Conservation (phyloP, 2,113 vertebrate species). For the Ptychochromis oligacanthus region DNA sequence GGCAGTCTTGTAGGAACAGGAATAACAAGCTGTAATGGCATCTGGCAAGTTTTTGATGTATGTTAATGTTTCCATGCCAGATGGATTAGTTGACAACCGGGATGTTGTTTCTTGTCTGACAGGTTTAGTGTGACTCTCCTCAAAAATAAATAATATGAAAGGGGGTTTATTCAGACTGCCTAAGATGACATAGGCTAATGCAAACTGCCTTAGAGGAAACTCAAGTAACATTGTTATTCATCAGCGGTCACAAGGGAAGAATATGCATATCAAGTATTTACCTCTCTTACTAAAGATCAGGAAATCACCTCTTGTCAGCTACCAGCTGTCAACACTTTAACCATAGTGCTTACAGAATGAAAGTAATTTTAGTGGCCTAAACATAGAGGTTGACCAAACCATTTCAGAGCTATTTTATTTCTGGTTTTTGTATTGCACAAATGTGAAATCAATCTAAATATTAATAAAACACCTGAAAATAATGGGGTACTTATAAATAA, state of each 20-base stretch:
- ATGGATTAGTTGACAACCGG: not conserved
- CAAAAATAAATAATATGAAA: not conserved
- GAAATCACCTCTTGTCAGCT: too few species aligned
- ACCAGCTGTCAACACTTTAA: not conserved
- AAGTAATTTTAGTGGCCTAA: rapidly evolving
- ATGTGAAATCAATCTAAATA: not conserved
- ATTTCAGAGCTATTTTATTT: not conserved
- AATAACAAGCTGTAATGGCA: not conserved
- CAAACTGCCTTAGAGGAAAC: not conserved
- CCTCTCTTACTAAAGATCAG: too few species aligned
- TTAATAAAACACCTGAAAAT: not conserved
- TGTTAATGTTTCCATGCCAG: not conserved
- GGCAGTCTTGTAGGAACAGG: not conserved
- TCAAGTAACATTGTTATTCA: too few species aligned
- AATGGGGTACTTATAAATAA: not conserved
- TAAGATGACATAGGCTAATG: not conserved
- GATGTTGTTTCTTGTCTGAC: not conserved
- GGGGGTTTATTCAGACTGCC: not conserved
- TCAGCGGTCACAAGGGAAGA: too few species aligned
- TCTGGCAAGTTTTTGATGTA: not conserved
- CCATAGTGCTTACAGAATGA: not conserved
- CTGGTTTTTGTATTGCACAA: not conserved
- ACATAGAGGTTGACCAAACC: not conserved
- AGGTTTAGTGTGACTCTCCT: not conserved
- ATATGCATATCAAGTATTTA: too few species aligned